These are phyloP conservation scores for Teleiodes luculella DNA, from an alignment of 2,888 invertebrate species.

Conservation along the genomic window DNA sequence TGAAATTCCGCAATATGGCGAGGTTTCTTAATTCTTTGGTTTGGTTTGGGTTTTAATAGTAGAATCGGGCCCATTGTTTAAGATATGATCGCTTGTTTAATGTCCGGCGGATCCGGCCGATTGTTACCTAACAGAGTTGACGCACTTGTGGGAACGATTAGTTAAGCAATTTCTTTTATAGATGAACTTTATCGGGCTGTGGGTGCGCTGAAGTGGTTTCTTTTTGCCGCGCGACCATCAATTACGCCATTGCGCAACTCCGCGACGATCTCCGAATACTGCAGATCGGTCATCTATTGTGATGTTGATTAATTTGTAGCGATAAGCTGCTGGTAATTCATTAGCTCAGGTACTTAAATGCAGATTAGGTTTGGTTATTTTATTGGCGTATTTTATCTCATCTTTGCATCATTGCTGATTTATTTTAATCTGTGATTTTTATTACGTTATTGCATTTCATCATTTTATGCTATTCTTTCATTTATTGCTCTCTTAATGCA, in stretches of 20 bases:
- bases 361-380: too few relatives aligned
- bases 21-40: too few relatives aligned
- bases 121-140: constrained; percentile 64
- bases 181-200: constrained; percentile 29
- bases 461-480: too few relatives aligned
- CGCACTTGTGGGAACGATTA: constrained; percentile 63
- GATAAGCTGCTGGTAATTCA: constrained; percentile 5
- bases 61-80: constrained; percentile 70
- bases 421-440: too few relatives aligned
- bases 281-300: constrained; percentile 15
- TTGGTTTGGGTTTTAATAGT: too few relatives aligned
- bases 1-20: too few relatives aligned
- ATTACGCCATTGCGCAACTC: constrained; percentile 28
- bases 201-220: constrained; percentile 29
- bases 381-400: too few relatives aligned
- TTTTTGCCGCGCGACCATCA: constrained; percentile 38
- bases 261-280: constrained; percentile 12
- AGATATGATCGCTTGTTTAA: constrained; percentile 70
- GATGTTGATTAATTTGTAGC: constrained; percentile 12
- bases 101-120: constrained; percentile 69
- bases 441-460: too few relatives aligned
- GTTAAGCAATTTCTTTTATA: constrained; percentile 53
- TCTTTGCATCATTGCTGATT: background rate
- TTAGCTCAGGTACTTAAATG: background rate
- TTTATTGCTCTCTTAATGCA: too few relatives aligned